Percentiles rank a stretch among this genome's conserved stretches.
Evolutionary conservation across 2,113 vertebrate species (phyloP).

Genomic region (Spermophilus dauricus): DNA sequence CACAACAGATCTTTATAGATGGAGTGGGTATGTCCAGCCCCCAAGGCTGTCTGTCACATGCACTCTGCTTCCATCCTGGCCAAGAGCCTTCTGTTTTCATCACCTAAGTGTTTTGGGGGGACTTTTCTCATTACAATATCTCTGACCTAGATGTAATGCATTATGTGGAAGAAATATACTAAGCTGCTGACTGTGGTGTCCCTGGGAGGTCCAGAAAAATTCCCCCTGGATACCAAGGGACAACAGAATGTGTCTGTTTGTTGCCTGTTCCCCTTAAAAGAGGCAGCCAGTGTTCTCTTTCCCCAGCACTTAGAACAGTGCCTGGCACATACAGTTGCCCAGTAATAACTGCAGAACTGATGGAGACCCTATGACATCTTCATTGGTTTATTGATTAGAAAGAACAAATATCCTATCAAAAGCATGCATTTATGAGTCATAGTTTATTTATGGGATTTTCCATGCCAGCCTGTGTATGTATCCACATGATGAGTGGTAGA

Average conservation of each 20-base stretch:
- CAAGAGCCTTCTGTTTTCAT: not conserved
- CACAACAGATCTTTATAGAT: not conserved
- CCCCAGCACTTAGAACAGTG: not conserved
- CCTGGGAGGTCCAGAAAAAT: not conserved
- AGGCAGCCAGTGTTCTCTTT: not conserved
- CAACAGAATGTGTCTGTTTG: not conserved
- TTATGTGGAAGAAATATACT: not conserved
- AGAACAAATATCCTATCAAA: not conserved
- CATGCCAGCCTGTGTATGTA: not conserved
- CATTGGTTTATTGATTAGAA: not conserved
- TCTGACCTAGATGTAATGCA: not conserved
- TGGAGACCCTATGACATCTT: not conserved
- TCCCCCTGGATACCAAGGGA: not conserved
- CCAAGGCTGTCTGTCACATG: not conserved
- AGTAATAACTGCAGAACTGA: not conserved
- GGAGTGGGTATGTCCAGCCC: no score
- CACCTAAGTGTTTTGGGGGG: not conserved
- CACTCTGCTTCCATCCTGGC: not conserved
- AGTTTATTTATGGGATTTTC: not conserved
- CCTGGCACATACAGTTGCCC: not conserved
- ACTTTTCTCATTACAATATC: not conserved
- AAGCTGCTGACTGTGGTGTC: not conserved
- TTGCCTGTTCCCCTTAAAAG: not conserved
- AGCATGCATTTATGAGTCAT: not conserved
- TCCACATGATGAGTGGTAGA: not conserved